Base-by-base conservation (phyloP, 2,113 vertebrate genomes). In the Trochalopteron elliotii region DNA sequence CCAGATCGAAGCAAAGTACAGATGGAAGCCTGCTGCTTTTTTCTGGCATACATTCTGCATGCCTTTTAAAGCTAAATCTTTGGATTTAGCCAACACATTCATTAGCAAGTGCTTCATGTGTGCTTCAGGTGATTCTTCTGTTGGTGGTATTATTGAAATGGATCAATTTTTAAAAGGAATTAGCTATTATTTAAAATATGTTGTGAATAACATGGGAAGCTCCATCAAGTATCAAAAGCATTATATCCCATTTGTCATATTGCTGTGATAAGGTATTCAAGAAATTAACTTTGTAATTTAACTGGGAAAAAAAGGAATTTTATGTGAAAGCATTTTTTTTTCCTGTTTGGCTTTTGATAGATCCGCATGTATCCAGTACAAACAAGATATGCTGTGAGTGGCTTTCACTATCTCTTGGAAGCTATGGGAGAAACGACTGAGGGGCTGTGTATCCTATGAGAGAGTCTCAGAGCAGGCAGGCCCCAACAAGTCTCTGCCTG, bases 221-320 rank as follows among this genome's bases (percentile, higher is more conserved):
- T 82, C 65, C 44, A 74, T 80, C 60, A 76, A 70, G 80, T 76
- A 92, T 81, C 10, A 10, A 87, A 83, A 89, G 56, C 74, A n/a
- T 94, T 70, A 78, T 97, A 84, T 89, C 82, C 67, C 71, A n/a
- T 93, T 97, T 96, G 74, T 95, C 94, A 92, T 96, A 75, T 85
- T 97, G 92, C 91, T 89, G 70, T 94, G 83, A 84, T 81, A 94
- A 60, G 15, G 23, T 64, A 71, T 77, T 95, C 61, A 96, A 95
- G 86, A 96, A 97, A 95, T 92, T 92, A 60, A 42, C 76, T 93
- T 96, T 95, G 85, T 78, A 94, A 95, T 92, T 92, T 21, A 94
- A 87, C 22, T 78, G 60, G 90, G 95, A 95, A 83, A 56, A 85
- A 94, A 90, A 49, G 27, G 63, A 94, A 53, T 96, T 97, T 96